These are phyloP conservation scores for Caenorhabditis sp. DNA, from an alignment of 2,888 invertebrate genomes.

Conservation along the genomic window DNA sequence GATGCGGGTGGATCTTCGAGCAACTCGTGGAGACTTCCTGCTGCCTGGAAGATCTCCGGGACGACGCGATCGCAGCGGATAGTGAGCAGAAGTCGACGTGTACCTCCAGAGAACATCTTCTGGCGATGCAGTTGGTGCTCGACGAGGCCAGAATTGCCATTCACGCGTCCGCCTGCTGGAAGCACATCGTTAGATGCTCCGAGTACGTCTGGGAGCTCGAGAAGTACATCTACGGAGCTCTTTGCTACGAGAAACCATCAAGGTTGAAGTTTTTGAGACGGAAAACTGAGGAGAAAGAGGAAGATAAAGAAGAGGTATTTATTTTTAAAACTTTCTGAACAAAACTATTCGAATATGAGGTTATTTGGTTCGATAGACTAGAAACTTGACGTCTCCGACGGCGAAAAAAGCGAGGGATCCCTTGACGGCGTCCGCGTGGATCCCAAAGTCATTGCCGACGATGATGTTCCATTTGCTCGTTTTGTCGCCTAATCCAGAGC, in stretches of 20 bases:
- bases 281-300: slow-evolving; percentile 55
- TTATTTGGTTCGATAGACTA: slow-evolving; percentile 19
- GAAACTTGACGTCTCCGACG: slow-evolving; percentile 44
- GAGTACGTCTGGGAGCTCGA: slow-evolving; percentile 93
- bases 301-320: slow-evolving; percentile 39
- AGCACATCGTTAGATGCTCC: slow-evolving; percentile 92
- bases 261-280: slow-evolving; percentile 56
- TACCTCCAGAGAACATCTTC: slow-evolving; percentile 84
- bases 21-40: slow-evolving; percentile 91
- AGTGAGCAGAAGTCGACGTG: slow-evolving; percentile 61
- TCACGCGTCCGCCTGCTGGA: slow-evolving; percentile 94
- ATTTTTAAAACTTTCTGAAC: neutral
- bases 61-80: slow-evolving; percentile 66
- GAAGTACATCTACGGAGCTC: slow-evolving; percentile 84
- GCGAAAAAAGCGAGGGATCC: slow-evolving; percentile 37
- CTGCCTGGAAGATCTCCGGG: slow-evolving; percentile 82
- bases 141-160: slow-evolving; percentile 91
- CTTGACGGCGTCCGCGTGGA: slow-evolving; percentile 30
- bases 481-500: slow-evolving; percentile 4
- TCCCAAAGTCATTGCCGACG: slow-evolving; percentile 33
- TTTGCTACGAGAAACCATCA: slow-evolving; percentile 67
- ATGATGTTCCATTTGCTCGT: slow-evolving; percentile 23
- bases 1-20: slow-evolving; percentile 91
- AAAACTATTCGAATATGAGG: neutral
- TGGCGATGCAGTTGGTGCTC: slow-evolving; percentile 92